Base-by-base conservation (phyloP, 2,113 vertebrate genomes). In the Solenodon paradoxus region DNA sequence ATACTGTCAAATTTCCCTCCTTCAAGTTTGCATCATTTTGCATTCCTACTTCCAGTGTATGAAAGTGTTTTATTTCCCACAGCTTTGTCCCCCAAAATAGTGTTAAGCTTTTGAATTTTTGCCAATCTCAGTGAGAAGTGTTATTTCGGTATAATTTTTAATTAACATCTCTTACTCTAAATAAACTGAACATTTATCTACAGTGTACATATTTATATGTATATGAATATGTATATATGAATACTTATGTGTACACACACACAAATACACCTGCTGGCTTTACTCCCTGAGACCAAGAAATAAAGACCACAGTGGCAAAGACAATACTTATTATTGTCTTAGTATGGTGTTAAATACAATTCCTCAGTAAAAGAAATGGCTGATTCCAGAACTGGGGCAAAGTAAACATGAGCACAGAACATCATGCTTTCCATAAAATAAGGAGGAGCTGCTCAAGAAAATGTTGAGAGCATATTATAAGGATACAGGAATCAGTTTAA, bases 231-330 rank as follows among this genome's bases (percentile, higher is more conserved):
- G 24, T 79, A 3, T 26, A 69, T 20, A 8, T 22, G 6, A 24
- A 40, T 35, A 49, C 0, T 13, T 2, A 6, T 2, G 20, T 0
- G 32, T 4, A 69, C 1, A n/a, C 3, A 26, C 15, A 16, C 26
- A 57, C 30, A 72, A 4, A 28, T 2, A 3, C n/a, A 38, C 19
- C 17, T 51, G n/a, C 53, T 35, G 53, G 57, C 28, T 94, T 49
- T 47, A n/a, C 9, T 0, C 35, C 22, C 53, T 32, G 28, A 78
- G 40, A 64, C 30, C 40, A 84, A 93, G 66, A 92, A 75, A 85
- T 49, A 59, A 59, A 78, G 47, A 51, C 9, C 45, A 5, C 20
- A 42, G 24, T 68, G 30, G 24, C 57, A 26, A 59, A 24, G 75
- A 42, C 53, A n/a, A 9, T 49, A 11, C 13, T 13, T 5, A 64